These are phyloP conservation scores for Orientallactaga sibirica DNA, from an alignment of 2,797 vertebrate species.

Conservation along the genomic window DNA sequence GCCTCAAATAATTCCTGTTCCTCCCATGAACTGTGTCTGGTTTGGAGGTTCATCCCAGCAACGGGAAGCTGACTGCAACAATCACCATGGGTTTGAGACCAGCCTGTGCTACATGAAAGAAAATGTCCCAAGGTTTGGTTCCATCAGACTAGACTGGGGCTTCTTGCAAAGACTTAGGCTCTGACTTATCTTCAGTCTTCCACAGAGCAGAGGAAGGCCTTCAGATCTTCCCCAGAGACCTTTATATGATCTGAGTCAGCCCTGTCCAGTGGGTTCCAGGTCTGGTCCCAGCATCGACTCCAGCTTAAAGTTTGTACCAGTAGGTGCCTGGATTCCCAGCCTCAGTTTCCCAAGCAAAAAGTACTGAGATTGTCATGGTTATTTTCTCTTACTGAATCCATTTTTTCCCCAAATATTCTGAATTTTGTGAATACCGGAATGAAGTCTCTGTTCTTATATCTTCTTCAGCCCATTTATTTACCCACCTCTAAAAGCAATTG, in stretches of 20 bases:
- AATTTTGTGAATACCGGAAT: background rate
- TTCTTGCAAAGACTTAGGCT: background rate
- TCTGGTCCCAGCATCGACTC: background rate
- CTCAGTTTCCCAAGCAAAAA: background rate
- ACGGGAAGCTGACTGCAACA: no score
- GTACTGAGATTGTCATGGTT: background rate
- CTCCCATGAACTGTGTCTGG: no score
- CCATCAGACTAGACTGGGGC: background rate
- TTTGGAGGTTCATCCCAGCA: no score
- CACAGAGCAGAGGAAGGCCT: background rate
- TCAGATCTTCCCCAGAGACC: background rate
- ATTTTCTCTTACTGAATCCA: slow-evolving; percentile 9
- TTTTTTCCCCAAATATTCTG: background rate
- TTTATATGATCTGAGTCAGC: background rate
- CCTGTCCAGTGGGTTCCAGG: background rate
- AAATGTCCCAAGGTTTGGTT: background rate
- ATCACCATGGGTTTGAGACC: background rate
- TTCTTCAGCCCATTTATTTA: background rate
- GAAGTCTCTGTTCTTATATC: slow-evolving; percentile 1
- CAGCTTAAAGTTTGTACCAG: background rate
- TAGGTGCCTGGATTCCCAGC: background rate
- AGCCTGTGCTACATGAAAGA: background rate
- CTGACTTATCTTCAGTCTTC: background rate
- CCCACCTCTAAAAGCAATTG: background rate
- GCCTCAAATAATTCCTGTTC: no score